phyloP scores from a whole-genome alignment of 2,113 vertebrate species.

The Todiramphus chloris region DNA sequence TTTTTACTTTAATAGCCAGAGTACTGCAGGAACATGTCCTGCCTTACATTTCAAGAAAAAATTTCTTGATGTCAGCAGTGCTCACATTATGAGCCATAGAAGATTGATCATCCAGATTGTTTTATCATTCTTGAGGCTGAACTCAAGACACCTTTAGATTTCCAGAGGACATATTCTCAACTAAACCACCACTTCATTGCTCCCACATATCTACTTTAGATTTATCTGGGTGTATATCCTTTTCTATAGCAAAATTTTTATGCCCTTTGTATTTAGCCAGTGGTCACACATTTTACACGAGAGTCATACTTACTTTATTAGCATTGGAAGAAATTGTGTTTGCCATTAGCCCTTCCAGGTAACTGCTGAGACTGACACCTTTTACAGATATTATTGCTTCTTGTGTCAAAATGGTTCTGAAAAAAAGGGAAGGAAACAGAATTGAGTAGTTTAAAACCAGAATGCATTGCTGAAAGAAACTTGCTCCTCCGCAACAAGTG shows the following conservation, averaged over 20 bases:
- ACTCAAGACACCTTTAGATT: neutral
- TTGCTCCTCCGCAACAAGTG: neutral
- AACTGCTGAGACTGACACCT: conserved; percentile 95
- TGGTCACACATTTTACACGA: neutral
- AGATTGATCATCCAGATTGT: neutral
- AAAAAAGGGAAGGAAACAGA: neutral
- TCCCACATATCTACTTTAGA: neutral
- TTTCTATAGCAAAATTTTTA: neutral
- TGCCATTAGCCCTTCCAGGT: conserved; percentile 94
- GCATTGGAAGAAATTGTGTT: conserved; percentile 92
- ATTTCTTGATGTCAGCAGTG: neutral
- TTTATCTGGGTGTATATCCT: neutral
- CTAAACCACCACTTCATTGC: neutral
- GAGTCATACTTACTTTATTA: conserved; percentile 82
- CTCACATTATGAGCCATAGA: neutral
- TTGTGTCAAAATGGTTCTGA: conserved; percentile 92
- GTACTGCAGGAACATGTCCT: neutral
- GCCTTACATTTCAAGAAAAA: neutral
- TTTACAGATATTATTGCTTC: conserved; percentile 97
- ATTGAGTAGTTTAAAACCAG: neutral
- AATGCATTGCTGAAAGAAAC: neutral
- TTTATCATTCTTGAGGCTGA: neutral
- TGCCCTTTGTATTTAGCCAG: neutral
- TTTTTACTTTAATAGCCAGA: neutral
- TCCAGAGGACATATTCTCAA: neutral